phyloP scores from a whole-genome alignment of 2,113 vertebrate species.

The Pica pica region DNA sequence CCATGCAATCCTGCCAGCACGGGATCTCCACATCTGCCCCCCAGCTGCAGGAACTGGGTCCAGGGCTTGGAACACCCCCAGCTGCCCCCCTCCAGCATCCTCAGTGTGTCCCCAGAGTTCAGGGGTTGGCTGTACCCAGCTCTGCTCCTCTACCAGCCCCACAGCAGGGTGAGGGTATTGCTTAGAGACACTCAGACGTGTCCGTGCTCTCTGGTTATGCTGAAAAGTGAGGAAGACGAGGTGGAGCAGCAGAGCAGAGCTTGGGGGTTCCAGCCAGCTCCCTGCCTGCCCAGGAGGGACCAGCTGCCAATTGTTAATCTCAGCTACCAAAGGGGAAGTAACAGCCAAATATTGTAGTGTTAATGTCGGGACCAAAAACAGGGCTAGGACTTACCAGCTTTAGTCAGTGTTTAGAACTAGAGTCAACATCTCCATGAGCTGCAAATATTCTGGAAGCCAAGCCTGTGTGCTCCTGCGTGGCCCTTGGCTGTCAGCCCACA shows the following conservation, averaged over 20 bases:
- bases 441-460: not conserved
- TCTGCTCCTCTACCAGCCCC: not conserved
- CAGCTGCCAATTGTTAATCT: not conserved
- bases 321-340: not conserved
- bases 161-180: slow-evolving; percentile 2
- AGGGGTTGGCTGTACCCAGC: not conserved
- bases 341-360: not conserved
- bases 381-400: not conserved
- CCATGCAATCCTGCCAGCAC: not conserved
- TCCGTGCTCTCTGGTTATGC: not conserved
- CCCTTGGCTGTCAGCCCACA: not conserved
- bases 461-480: not conserved
- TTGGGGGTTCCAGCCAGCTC: not conserved
- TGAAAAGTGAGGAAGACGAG: slow-evolving; percentile 25
- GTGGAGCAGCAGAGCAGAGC: not conserved
- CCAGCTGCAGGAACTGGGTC: not conserved
- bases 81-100: not conserved
- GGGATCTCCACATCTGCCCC: too few relatives aligned
- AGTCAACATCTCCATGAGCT: not conserved
- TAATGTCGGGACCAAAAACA: not conserved
- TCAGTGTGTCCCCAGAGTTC: not conserved
- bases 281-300: not conserved
- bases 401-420: not conserved
- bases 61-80: not conserved
- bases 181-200: not conserved